phyloP scores from a whole-genome alignment of 2,888 invertebrate species.

The Cylloceria caligata region DNA sequence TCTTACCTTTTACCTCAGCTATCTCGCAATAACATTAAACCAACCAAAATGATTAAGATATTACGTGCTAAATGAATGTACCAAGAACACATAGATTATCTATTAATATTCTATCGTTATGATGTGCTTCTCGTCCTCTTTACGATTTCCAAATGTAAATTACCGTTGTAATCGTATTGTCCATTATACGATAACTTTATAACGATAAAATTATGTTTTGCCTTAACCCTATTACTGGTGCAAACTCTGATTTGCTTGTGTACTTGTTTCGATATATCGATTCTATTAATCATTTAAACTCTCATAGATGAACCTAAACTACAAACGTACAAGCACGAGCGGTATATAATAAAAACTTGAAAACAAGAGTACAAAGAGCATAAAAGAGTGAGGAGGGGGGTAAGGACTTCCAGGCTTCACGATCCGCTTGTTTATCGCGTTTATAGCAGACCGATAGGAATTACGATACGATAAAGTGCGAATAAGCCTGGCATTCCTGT shows the following conservation, averaged over 20 bases:
- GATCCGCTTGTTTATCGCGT: conserved; percentile 67
- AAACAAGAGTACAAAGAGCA: not conserved
- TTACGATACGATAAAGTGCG: conserved; percentile 78
- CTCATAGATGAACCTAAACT: not conserved
- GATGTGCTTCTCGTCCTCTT: not conserved
- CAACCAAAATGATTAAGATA: conserved; percentile 28
- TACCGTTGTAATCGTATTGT: not conserved
- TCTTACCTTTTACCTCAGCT: conserved; percentile 30
- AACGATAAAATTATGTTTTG: not conserved
- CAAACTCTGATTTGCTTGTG: not conserved
- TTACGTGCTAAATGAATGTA: conserved; percentile 16
- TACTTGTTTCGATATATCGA: not conserved
- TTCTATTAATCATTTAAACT: not conserved
- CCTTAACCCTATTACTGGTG: not conserved
- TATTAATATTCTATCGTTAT: not conserved
- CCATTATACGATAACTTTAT: not conserved
- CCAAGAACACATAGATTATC: not conserved
- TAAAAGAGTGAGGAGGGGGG: conserved; percentile 29
- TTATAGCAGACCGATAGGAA: conserved; percentile 74
- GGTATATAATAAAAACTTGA: not conserved
- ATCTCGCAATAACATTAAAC: conserved; percentile 31
- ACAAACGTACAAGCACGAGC: not conserved
- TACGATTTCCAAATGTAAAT: not conserved
- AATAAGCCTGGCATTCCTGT: conserved; percentile 75
- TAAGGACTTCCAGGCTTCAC: conserved; percentile 33